Evolutionary conservation across 2,113 vertebrate genomes (phyloP).

Genomic region (Dipodomys ordii): DNA sequence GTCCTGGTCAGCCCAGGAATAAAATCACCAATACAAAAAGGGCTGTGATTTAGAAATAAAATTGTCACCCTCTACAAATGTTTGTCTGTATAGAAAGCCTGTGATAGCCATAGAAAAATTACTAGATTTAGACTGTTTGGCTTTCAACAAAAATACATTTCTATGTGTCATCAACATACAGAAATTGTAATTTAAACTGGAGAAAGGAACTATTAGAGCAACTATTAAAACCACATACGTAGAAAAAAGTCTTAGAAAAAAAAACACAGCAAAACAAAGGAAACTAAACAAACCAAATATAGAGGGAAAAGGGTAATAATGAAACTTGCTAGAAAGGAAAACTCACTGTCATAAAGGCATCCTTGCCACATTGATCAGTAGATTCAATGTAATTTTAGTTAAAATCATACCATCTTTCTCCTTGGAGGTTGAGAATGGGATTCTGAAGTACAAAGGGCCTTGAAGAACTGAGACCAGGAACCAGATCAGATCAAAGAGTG

Average conservation of each 20-base stretch:
- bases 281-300: not conserved
- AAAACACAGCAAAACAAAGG: not conserved
- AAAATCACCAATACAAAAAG: no score
- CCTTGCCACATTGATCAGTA: constrained; percentile 28
- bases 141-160: constrained; percentile 16
- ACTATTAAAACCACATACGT: not conserved
- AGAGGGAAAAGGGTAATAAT: not conserved
- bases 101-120: not conserved
- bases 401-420: not conserved
- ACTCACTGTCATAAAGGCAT: not conserved
- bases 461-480: not conserved
- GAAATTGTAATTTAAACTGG: constrained; percentile 1
- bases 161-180: not conserved
- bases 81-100: not conserved
- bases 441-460: not conserved
- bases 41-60: no score
- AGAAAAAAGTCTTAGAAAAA: not conserved
- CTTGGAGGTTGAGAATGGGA: not conserved
- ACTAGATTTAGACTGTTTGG: not conserved
- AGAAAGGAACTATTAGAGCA: not conserved
- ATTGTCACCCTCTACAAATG: not conserved
- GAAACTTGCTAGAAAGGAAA: not conserved
- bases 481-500: not conserved
- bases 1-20: no score
- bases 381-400: constrained; percentile 24